Evolutionary conservation across 1,140 invertebrate genomes (phyloP), one percentile per base, ranked within the genome.

Genomic region (Plectus sambesii): DNA sequence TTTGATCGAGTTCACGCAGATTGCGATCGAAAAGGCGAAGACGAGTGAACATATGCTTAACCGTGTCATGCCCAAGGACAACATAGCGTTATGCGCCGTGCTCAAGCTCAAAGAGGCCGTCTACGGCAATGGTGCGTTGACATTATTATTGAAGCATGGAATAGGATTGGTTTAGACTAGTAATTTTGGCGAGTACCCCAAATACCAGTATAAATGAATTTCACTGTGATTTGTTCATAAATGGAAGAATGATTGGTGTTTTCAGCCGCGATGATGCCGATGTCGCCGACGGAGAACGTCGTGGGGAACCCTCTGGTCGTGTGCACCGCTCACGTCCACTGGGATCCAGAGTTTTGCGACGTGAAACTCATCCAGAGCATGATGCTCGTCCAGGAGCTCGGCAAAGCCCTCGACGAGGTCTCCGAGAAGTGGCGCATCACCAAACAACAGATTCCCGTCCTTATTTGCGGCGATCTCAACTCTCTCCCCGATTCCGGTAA

Each of bases 311-410:
- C 84, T 22, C 75, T 97, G 48, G 75, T 97, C 47, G 88, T 98
- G 24, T 93, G 89, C 68, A 97, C 90, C 3, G 90, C 92, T 27
- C 94, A 99, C 73, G 92, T 99, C 51, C 92, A 98, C 73, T 98
- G 93, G 94, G 93, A 99, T 77, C 94, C 94, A 1, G 92, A 98
- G 74, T 98, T 84, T 70, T 96, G 89, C 66, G 94, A 99, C 73
- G 94, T 99, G n/a, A 99, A 99, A 74, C 77, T 99, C 1, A 96
- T 99, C 53, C 94, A 99, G 72, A 94, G 87, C 12, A 96, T 99
- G 86, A 97, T 98, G 90, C 74, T 98, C 51, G 85, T 88, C 73
- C 85, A 89, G 69, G 92, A 97, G 72, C 59, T 81, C 8, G 69
- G 73, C 49, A 62, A 68, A 36, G 58, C 72, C 30, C 62, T 65